phyloP scores from a whole-genome alignment of 2,888 invertebrate genomes.

The Geophilus truncorum region DNA sequence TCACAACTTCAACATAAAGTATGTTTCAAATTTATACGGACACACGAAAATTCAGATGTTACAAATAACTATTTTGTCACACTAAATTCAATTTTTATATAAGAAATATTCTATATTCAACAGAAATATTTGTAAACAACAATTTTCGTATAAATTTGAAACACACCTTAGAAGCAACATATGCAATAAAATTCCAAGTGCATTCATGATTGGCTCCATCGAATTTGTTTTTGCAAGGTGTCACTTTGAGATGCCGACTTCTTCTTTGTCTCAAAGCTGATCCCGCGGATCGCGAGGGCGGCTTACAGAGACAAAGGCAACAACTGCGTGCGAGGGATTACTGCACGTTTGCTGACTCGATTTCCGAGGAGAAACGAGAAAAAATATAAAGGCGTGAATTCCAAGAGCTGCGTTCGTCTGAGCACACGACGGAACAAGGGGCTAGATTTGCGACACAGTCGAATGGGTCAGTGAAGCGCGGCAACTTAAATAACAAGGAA shows the following conservation, averaged over 20 bases:
- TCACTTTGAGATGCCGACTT: neutral
- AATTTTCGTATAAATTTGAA: too few relatives aligned
- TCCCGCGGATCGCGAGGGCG: neutral
- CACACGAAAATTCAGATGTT: too few relatives aligned
- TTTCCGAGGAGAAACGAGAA: neutral
- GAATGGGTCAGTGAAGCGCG: constrained; percentile 1
- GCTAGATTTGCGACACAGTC: neutral
- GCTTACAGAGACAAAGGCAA: neutral
- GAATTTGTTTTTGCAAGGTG: neutral
- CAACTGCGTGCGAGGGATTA: neutral
- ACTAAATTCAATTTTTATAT: too few relatives aligned
- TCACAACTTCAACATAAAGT: too few relatives aligned
- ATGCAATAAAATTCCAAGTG: too few relatives aligned
- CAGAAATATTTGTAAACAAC: too few relatives aligned
- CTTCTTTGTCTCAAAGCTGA: neutral
- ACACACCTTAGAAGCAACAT: too few relatives aligned
- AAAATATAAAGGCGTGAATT: neutral
- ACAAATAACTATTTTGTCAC: too few relatives aligned
- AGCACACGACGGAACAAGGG: neutral
- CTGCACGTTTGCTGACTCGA: constrained; percentile 12
- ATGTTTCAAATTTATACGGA: too few relatives aligned
- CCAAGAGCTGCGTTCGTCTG: neutral
- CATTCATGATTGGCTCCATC: too few relatives aligned
- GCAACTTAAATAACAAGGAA: neutral
- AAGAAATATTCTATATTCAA: too few relatives aligned